Conservation (phyloP, 2,797 vertebrate species). For the Luscinia megarhynchos region DNA sequence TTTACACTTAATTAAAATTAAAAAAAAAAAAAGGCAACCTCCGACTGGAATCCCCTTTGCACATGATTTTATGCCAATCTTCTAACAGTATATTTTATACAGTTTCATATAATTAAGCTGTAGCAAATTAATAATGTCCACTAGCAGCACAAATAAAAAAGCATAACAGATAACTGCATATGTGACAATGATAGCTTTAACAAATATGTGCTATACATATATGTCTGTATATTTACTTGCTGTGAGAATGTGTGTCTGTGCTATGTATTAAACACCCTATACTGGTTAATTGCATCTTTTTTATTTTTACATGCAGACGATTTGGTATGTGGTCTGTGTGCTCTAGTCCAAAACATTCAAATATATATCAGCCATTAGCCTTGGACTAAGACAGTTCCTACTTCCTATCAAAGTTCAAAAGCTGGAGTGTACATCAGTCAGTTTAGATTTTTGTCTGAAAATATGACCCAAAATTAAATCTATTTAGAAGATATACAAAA, state of each 20-base stretch:
- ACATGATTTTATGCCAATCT: background rate
- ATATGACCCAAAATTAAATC: background rate
- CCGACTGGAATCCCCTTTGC: background rate
- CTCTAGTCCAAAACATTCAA: background rate
- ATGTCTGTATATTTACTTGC: background rate
- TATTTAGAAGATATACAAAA: background rate
- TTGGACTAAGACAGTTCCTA: background rate
- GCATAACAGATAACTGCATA: background rate
- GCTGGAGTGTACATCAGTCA: background rate
- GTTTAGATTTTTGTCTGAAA: background rate
- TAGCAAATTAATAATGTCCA: background rate
- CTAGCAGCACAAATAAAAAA: background rate
- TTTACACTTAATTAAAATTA: background rate
- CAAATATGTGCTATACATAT: accelerated
- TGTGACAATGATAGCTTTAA: background rate
- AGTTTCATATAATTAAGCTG: background rate
- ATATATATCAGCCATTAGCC: background rate
- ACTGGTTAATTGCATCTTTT: background rate
- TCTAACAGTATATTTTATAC: background rate
- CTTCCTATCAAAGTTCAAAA: background rate
- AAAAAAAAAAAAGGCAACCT: background rate
- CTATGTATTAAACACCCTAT: background rate
- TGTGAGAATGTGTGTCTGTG: accelerated
- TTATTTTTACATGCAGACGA: background rate
- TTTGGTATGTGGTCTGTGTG: background rate